Evolutionary conservation across 2,888 invertebrate genomes (phyloP).

Genomic region (Candidula unifasciata): DNA sequence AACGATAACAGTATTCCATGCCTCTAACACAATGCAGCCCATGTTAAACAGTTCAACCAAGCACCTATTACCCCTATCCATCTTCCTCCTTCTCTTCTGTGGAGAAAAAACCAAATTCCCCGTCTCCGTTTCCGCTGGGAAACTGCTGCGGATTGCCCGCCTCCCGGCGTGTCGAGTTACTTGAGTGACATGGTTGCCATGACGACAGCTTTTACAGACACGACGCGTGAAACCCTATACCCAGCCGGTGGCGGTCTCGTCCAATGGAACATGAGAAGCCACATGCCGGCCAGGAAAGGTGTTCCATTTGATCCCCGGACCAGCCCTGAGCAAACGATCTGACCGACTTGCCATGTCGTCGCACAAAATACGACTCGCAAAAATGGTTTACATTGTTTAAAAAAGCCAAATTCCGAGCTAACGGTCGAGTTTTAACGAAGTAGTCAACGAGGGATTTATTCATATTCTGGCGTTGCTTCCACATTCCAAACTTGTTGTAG

Average conservation of each 20-base stretch:
- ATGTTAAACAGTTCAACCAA: too few species aligned
- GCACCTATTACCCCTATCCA: neutral
- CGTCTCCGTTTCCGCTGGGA: neutral
- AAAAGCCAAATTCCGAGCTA: too few species aligned
- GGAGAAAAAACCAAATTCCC: neutral
- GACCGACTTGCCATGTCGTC: neutral
- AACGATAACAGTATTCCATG: too few species aligned
- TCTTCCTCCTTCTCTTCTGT: neutral
- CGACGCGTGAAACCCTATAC: slow-evolving; percentile 44
- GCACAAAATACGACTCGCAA: neutral
- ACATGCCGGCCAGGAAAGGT: slow-evolving; percentile 30
- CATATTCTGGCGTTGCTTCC: too few species aligned
- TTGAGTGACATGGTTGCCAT: slow-evolving; percentile 74
- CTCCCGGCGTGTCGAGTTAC: slow-evolving; percentile 66
- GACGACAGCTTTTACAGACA: slow-evolving; percentile 65
- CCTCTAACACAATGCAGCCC: too few species aligned
- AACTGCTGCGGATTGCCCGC: slow-evolving; percentile 56
- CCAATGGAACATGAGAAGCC: slow-evolving; percentile 47
- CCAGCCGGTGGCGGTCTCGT: slow-evolving; percentile 32
- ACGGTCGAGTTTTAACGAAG: too few species aligned
- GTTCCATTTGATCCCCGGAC: neutral
- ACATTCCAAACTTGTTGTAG: too few species aligned
- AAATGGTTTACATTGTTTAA: neutral
- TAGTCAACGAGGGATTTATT: too few species aligned
- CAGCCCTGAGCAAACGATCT: neutral